Percentiles rank a stretch among this genome's conserved stretches.
phyloP scores from a whole-genome alignment of 2,113 vertebrate species.

The Lagopus leucura region DNA sequence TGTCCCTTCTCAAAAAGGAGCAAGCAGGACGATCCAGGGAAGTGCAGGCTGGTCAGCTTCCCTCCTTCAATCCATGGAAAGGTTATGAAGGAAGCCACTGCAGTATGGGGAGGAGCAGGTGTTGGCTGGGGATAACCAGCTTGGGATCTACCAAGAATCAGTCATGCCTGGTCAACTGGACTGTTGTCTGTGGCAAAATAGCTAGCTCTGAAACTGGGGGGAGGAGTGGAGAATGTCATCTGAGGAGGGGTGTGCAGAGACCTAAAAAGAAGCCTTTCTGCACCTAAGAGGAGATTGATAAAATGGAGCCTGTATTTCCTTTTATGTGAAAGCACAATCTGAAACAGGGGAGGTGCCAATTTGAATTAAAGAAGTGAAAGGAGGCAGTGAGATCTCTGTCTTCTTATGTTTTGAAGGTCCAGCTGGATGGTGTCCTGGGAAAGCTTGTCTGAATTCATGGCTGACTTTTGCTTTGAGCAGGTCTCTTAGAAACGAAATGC shows the following conservation, averaged over 20 bases:
- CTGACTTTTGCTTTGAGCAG: background rate
- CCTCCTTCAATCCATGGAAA: background rate
- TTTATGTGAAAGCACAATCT: background rate
- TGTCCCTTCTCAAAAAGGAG: accelerated
- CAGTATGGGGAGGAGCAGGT: background rate
- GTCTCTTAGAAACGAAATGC: background rate
- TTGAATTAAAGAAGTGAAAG: background rate
- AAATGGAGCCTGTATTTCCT: background rate
- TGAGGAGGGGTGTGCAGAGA: accelerated
- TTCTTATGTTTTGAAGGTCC: background rate
- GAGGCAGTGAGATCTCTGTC: background rate
- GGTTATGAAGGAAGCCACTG: background rate
- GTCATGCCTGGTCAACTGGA: background rate
- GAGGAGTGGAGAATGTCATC: background rate
- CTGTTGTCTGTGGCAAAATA: background rate
- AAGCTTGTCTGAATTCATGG: background rate
- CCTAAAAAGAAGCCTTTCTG: background rate
- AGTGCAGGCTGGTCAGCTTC: background rate
- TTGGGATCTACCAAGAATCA: background rate
- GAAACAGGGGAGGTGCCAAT: background rate
- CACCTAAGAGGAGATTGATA: background rate
- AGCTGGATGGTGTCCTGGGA: background rate
- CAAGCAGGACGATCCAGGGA: background rate
- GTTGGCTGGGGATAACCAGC: background rate
- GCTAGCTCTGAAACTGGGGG: background rate